phyloP scores from a whole-genome alignment of 2,888 invertebrate species.

The Plagodis pulveraria region DNA sequence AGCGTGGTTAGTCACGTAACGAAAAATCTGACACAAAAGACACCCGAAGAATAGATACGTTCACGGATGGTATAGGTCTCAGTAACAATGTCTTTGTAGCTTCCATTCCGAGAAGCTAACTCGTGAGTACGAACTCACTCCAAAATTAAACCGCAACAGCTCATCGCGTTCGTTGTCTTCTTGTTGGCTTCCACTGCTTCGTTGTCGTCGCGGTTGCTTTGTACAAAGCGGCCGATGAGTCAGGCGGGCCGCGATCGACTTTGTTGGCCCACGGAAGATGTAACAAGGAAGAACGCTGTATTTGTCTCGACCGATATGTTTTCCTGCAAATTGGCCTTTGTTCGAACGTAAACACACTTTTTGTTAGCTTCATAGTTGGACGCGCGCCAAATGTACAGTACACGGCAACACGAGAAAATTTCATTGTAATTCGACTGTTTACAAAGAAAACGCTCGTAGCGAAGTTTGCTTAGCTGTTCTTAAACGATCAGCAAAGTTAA shows the following conservation, averaged over 20 bases:
- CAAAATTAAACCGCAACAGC: slow-evolving; percentile 43
- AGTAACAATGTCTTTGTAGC: slow-evolving; percentile 24
- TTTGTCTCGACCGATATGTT: slow-evolving; percentile 54
- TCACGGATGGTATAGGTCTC: not conserved
- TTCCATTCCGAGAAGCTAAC: slow-evolving; percentile 21
- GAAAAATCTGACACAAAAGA: not conserved
- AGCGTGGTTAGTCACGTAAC: slow-evolving; percentile 2
- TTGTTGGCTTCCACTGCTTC: slow-evolving; percentile 43
- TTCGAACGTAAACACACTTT: slow-evolving; percentile 46
- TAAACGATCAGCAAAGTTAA: no score
- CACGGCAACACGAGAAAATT: slow-evolving; percentile 3
- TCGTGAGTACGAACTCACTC: slow-evolving; percentile 30
- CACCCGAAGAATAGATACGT: slow-evolving; percentile 1
- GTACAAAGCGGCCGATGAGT: slow-evolving; percentile 59
- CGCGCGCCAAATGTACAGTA: slow-evolving; percentile 54
- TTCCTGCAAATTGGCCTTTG: slow-evolving; percentile 55
- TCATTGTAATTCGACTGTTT: slow-evolving; percentile 5
- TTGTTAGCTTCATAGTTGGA: slow-evolving; percentile 53
- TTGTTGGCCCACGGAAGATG: slow-evolving; percentile 52
- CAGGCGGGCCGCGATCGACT: slow-evolving; percentile 49
- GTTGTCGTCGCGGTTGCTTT: slow-evolving; percentile 65
- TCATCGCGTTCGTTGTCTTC: slow-evolving; percentile 44
- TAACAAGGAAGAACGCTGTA: slow-evolving; percentile 59
- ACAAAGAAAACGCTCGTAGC: no score
- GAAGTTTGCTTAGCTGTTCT: no score